phyloP scores from a whole-genome alignment of 2,113 vertebrate species.

The Elachura formosa region DNA sequence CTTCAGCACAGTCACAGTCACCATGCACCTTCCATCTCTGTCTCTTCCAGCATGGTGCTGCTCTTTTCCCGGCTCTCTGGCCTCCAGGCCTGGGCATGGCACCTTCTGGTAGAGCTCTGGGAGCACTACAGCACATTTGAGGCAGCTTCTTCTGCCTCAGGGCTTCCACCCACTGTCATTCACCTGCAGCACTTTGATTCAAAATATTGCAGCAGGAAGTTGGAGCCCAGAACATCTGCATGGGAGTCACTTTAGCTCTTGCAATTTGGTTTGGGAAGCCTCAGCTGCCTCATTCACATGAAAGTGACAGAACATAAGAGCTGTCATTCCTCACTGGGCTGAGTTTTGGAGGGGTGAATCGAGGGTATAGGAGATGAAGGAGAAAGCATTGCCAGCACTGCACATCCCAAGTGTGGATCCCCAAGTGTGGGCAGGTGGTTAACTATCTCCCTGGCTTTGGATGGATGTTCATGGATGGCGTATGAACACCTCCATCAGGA shows the following conservation, averaged over 20 bases:
- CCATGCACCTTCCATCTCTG: background rate
- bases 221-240: background rate
- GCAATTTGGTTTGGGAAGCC: background rate
- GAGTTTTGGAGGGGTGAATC: background rate
- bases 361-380: background rate
- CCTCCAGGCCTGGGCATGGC: background rate
- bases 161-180: background rate
- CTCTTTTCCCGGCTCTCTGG: background rate
- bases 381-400: background rate
- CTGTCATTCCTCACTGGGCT: background rate
- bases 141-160: background rate
- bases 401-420: background rate
- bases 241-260: background rate
- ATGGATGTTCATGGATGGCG: no score
- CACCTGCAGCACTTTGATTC: background rate
- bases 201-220: background rate
- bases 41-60: background rate
- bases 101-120: background rate
- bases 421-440: background rate
- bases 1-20: background rate
- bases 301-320: background rate
- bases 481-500: no score
- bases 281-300: accelerated
- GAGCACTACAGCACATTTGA: background rate
- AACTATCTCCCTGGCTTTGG: background rate